Conservation (phyloP, 2,888 invertebrate genomes). For the Orthosia gothica region DNA sequence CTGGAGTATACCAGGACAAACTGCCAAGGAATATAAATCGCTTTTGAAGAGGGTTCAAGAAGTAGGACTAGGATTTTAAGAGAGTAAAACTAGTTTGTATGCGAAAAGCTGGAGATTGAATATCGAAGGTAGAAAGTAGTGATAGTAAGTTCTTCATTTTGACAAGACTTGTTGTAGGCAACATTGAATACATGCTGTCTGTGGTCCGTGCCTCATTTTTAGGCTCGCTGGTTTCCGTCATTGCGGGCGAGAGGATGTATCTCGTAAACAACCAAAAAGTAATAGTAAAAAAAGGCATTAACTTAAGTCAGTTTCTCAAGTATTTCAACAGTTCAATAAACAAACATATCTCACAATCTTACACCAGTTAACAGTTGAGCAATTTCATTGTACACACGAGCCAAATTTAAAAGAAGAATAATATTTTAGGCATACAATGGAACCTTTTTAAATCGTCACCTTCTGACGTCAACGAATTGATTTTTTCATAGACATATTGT, state of each 20-base stretch:
- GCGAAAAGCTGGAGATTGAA: background rate
- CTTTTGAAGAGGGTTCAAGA: too few relatives aligned
- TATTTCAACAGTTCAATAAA: constrained; percentile 14
- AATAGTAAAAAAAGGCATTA: background rate
- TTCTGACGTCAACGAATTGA: constrained; percentile 52
- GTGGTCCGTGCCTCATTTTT: background rate
- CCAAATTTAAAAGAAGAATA: constrained; percentile 23
- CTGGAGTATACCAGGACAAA: too few relatives aligned
- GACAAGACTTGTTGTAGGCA: background rate
- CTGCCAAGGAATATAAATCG: too few relatives aligned
- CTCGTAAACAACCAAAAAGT: too few relatives aligned
- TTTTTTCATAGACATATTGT: constrained; percentile 47
- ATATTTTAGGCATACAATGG: constrained; percentile 28
- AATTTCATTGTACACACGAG: constrained; percentile 3
- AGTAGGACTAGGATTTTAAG: too few relatives aligned
- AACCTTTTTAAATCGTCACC: constrained; percentile 46
- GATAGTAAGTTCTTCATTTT: background rate
- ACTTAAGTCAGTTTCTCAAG: background rate
- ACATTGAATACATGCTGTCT: background rate
- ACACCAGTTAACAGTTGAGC: constrained; percentile 12
- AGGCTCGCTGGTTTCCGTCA: background rate
- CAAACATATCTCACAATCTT: constrained; percentile 11
- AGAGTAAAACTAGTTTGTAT: too few relatives aligned
- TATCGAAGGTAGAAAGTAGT: background rate
- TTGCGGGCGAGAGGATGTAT: background rate